phyloP scores from a whole-genome alignment of 1,140 invertebrate genomes.

The Mactra quadrangularis region DNA sequence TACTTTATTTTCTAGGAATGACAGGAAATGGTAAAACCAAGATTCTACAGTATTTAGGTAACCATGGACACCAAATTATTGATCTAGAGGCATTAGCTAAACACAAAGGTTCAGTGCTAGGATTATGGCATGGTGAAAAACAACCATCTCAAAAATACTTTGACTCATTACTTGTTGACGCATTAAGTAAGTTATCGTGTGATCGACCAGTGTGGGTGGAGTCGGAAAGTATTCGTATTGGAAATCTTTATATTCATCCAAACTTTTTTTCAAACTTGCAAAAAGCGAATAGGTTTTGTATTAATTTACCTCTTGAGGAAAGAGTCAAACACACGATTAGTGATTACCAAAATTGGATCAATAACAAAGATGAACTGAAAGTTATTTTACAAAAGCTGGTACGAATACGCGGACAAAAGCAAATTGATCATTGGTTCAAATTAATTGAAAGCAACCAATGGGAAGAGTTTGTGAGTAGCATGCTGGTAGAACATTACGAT shows the following conservation, averaged over 20 bases:
- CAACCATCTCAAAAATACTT: conserved; percentile 74
- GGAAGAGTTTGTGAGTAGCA: conserved; percentile 68
- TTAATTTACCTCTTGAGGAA: conserved; percentile 68
- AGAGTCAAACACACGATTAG: conserved; percentile 70
- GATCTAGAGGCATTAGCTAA: conserved; percentile 72
- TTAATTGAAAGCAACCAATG: conserved; percentile 65
- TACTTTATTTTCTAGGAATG: conserved; percentile 64
- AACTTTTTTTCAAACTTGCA: conserved; percentile 64
- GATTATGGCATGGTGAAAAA: conserved; percentile 63
- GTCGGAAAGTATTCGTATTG: conserved; percentile 73
- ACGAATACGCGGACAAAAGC: conserved; percentile 23
- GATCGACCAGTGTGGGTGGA: conserved; percentile 71
- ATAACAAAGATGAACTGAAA: conserved; percentile 65
- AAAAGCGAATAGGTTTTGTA: conserved; percentile 59
- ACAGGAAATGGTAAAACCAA: conserved; percentile 74
- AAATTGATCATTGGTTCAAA: conserved; percentile 58
- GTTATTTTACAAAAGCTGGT: conserved; percentile 57
- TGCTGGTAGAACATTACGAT: conserved; percentile 75
- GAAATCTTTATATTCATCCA: conserved; percentile 61
- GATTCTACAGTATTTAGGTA: conserved; percentile 48
- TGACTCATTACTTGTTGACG: conserved; percentile 60
- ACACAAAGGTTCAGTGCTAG: conserved; percentile 73
- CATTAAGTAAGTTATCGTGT: conserved; percentile 59
- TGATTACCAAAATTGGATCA: conserved; percentile 69
- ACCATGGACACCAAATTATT: conserved; percentile 69